These are phyloP conservation scores for Capitulum mitella DNA, from an alignment of 2,888 invertebrate genomes.

Conservation along the genomic window DNA sequence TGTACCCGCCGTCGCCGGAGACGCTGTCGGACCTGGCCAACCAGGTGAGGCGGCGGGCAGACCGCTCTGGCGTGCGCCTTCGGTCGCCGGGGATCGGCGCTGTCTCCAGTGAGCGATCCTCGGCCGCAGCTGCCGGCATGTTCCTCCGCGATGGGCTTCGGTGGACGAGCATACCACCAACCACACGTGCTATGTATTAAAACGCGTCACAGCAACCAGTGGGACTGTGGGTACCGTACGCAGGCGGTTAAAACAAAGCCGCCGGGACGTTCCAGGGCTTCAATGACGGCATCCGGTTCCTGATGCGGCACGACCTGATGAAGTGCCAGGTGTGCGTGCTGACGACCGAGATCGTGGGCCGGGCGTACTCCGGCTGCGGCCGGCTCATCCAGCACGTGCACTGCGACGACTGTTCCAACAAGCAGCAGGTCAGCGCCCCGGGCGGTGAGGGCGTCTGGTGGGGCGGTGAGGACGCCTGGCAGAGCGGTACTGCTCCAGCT, in stretches of 20 bases:
- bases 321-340: slow-evolving; percentile 34
- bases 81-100: no score
- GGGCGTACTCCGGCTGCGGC: slow-evolving; percentile 23
- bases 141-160: no score
- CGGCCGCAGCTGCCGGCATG: no score
- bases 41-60: background rate
- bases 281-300: slow-evolving; percentile 36
- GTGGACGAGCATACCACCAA: no score
- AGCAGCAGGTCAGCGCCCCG: slow-evolving; percentile 1
- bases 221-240: no score
- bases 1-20: slow-evolving; percentile 29
- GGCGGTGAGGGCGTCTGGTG: no score
- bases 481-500: no score
- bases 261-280: slow-evolving; percentile 34
- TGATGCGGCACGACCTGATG: slow-evolving; percentile 35
- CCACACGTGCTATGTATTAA: no score
- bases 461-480: no score
- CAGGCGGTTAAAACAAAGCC: no score
- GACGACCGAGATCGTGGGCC: slow-evolving; percentile 22
- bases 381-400: slow-evolving; percentile 10
- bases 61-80: background rate
- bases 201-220: no score
- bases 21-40: slow-evolving; percentile 26
- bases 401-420: background rate
- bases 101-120: no score